Conservation (phyloP, 2,888 invertebrate genomes). For the Drosophila tanythrix region DNA sequence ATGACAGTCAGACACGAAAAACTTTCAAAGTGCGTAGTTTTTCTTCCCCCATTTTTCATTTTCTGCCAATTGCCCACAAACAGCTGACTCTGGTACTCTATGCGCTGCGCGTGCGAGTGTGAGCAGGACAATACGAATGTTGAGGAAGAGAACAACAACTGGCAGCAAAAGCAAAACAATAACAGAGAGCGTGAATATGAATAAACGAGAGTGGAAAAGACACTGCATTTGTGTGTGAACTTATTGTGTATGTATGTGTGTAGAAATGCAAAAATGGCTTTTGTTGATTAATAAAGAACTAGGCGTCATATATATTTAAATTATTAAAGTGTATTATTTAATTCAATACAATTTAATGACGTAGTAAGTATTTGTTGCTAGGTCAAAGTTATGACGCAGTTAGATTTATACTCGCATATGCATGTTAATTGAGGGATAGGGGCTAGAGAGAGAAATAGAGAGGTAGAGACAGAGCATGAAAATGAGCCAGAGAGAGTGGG, state of each 20-base stretch:
- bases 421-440: conserved; percentile 4
- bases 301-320: neutral
- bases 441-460: conserved; percentile 9
- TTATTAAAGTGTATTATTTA: neutral
- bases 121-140: conserved; percentile 59
- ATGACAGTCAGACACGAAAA: conserved; percentile 40
- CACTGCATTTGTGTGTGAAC: conserved; percentile 1
- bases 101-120: conserved; percentile 28
- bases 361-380: conserved; percentile 7
- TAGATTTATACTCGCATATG: conserved; percentile 13
- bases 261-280: conserved; percentile 13
- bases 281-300: conserved; percentile 2
- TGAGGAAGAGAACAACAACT: conserved; percentile 39
- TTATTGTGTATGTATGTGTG: neutral
- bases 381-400: conserved; percentile 53
- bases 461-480: conserved; percentile 12
- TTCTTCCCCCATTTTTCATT: conserved; percentile 17
- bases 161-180: conserved; percentile 74
- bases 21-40: conserved; percentile 51
- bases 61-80: conserved; percentile 39
- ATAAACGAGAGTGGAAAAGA: conserved; percentile 49
- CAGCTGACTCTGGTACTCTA: conserved; percentile 64
- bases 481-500: conserved; percentile 7
- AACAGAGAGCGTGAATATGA: conserved; percentile 65
- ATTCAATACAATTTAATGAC: neutral